Conservation (phyloP, 2,113 vertebrate species). For the Eudyptes chrysolophus region DNA sequence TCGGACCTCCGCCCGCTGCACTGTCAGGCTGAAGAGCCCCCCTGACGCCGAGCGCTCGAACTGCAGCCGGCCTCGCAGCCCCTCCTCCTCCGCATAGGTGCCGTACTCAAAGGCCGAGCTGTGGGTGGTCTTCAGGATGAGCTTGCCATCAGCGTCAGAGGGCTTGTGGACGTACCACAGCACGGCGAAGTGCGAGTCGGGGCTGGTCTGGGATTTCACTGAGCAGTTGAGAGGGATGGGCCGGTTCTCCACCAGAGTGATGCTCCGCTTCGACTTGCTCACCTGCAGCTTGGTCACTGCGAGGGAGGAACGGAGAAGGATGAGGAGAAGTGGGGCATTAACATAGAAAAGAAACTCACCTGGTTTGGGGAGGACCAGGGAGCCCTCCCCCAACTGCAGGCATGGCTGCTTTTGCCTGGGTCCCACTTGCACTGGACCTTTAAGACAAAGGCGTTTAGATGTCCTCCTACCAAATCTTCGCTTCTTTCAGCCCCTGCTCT, state of each 20-base stretch:
- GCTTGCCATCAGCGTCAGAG: constrained; percentile 82
- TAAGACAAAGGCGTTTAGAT: background rate
- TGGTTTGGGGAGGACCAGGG: background rate
- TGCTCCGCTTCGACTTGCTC: constrained; percentile 88
- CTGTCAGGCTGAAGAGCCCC: constrained; percentile 87
- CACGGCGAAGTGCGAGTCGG: constrained; percentile 88
- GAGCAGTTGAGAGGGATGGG: constrained; percentile 91
- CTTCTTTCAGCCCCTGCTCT: background rate
- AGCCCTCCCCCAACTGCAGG: background rate
- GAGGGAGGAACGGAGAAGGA: background rate
- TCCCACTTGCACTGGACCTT: background rate
- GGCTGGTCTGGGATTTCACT: constrained; percentile 87
- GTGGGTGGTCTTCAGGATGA: constrained; percentile 91
- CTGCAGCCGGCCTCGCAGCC: constrained; percentile 87
- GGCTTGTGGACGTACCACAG: constrained; percentile 90
- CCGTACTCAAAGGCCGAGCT: constrained; percentile 88
- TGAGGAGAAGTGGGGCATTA: background rate
- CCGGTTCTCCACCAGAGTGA: constrained; percentile 86
- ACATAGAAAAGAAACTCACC: background rate
- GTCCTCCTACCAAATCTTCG: background rate
- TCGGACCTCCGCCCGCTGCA: constrained; percentile 87
- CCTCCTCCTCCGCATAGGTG: constrained; percentile 90
- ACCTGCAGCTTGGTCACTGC: constrained; percentile 91
- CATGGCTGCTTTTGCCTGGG: background rate
- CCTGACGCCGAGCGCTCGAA: constrained; percentile 85